These are phyloP conservation scores for Drosophila rellima DNA, from an alignment of 2,888 invertebrate genomes.

Conservation along the genomic window DNA sequence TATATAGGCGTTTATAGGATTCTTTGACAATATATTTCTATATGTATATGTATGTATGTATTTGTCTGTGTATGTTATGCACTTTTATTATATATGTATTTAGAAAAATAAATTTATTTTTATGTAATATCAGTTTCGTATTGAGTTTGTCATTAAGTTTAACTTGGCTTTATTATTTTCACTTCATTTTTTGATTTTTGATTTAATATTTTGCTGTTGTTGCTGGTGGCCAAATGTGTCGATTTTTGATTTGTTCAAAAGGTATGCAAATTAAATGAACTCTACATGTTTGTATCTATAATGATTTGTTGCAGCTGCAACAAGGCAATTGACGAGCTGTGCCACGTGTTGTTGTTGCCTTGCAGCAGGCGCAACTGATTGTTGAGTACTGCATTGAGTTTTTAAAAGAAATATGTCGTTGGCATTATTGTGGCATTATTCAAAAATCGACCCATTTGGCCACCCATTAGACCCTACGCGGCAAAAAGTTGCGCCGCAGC, in stretches of 20 bases:
- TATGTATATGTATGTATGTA: constrained; percentile 18
- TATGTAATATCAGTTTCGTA: constrained; percentile 56
- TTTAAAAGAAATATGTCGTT: constrained; percentile 83
- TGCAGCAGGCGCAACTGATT: constrained; percentile 55
- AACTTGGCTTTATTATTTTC: constrained; percentile 59
- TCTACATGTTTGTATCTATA: not conserved
- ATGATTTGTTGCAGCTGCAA: constrained; percentile 34
- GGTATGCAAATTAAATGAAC: not conserved
- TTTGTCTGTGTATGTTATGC: constrained; percentile 28
- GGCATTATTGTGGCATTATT: constrained; percentile 83
- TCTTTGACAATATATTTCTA: constrained; percentile 26
- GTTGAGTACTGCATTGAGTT: not conserved
- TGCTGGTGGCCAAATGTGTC: constrained; percentile 78
- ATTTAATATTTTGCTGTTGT: constrained; percentile 17
- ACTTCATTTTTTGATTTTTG: constrained; percentile 34
- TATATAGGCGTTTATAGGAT: constrained; percentile 37
- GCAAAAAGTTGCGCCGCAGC: constrained; percentile 79
- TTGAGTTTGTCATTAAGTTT: constrained; percentile 56
- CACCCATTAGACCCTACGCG: constrained; percentile 84
- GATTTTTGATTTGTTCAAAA: constrained; percentile 62
- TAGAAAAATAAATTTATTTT: constrained; percentile 63
- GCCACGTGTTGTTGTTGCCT: constrained; percentile 44
- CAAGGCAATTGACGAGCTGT: constrained; percentile 35
- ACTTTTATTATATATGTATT: constrained; percentile 8
- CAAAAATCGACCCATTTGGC: constrained; percentile 85